Evolutionary conservation across 2,113 vertebrate species (phyloP).

Genomic region (Ceratotherium simum): DNA sequence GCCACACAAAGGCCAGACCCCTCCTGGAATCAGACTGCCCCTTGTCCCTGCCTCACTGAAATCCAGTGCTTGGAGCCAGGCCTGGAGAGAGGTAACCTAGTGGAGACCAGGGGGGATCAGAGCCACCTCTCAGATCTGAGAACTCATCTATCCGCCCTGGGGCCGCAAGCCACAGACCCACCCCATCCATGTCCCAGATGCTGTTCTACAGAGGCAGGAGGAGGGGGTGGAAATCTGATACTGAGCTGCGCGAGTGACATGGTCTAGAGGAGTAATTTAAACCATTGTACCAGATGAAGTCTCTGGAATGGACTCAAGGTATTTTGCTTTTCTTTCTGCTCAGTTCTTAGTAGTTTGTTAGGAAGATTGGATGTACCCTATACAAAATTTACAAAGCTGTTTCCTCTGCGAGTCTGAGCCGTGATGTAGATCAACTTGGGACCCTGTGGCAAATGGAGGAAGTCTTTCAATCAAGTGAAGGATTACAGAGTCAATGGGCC

Average conservation of each 20-base stretch:
- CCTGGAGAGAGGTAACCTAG: neutral
- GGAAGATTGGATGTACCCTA: neutral
- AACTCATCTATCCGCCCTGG: accelerated
- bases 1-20: neutral
- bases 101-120: neutral
- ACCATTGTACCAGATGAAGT: no score
- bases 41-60: neutral
- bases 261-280: neutral
- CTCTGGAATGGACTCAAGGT: neutral
- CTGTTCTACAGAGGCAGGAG: neutral
- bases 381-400: neutral
- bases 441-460: neutral
- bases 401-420: neutral
- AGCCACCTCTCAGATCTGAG: neutral
- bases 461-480: neutral
- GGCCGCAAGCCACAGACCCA: neutral
- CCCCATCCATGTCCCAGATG: neutral
- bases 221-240: no score
- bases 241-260: neutral
- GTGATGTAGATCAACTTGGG: neutral
- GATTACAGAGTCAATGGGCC: neutral
- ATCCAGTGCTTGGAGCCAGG: neutral
- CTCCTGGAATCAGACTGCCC: neutral
- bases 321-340: neutral
- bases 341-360: neutral